Evolutionary conservation across 2,888 invertebrate genomes (phyloP), one percentile per base, ranked within the genome.

Genomic region (Mesorhabditis spiculigera): DNA sequence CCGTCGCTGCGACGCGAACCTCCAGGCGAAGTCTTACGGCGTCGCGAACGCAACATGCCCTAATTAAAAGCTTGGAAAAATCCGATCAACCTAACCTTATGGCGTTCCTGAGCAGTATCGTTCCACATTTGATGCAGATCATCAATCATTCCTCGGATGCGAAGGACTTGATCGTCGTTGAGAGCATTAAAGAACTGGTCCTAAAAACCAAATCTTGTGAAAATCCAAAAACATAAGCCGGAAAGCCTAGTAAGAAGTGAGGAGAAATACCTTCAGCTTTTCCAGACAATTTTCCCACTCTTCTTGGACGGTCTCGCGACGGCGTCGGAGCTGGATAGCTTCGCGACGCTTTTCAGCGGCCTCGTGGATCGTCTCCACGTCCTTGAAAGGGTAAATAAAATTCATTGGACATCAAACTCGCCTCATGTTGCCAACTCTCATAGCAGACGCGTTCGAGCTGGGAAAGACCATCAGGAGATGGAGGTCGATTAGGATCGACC

Each of bases 311-410:
- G 58, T 50, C n/a, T 50, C 58, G n/a, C 58, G 58, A n/a, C 58
- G 58, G n/a, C 58, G 58, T 50, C 58, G 58, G 10, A 50, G n/a
- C n/a, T 50, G 58, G n/a, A 50, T 50, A 50, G 58, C 58, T n/a
- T 50, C 58, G 8, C 58, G 58, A 50, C 58, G 58, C 3, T 50
- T 50, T n/a, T 50, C 58, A 50, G 58, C 58, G n/a, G 58, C 58
- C n/a, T 50, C 58, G n/a, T 50, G 8, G 2, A 50, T n/a, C 58
- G 58, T 50, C n/a, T 50, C 58, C 8, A 50, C n/a, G 58, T 50
- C 58, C 58, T 50, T 28, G 28, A 28, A 28, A 28, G 28, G 28
- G 28, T 28, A 28, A 28, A 28, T 28, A 28, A 28, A 28, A 28
- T 28, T 28, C 28, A 28, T 28, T 28, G 28, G 28, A 28, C 28